Evolutionary conservation across 2,888 invertebrate species (phyloP), one percentile per base, ranked within the genome.

Genomic region (Megaustenia siamemsis): DNA sequence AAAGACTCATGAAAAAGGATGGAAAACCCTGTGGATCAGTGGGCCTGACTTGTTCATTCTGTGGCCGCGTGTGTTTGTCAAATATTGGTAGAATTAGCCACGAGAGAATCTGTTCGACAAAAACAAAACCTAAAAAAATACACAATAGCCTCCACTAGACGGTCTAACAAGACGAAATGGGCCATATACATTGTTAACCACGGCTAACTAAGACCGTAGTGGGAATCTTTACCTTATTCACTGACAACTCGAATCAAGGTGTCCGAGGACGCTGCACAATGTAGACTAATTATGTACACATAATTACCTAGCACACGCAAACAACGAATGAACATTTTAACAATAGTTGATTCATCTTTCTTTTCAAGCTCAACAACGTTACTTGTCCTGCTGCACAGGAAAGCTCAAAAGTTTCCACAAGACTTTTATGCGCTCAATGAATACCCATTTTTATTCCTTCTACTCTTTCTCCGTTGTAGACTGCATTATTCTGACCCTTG

Each of bases 401-500:
- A 71, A 71, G 71, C 71, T 45, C 71, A n/a, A 71, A 24, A 71
- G 3, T 15, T 71, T 77, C 28, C 18, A 60, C 18, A 60, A n/a
- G n/a, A 60, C 60, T 38, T 56, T 35, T 35, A 21, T 40, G 6
- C 60, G 56, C 3, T 43, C 40, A 1, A 56, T 77, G 56, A 56
- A 71, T 71, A 28, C 43, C 2, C 43, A 40, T 77, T 56, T n/a
- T 77, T 38, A 21, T 60, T 4, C n/a, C 18, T 24, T 60, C 38
- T 60, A 24, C n/a, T 43, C 18, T 77, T 24, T 40, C 28, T 56
- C 38, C n/a, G 21, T 32, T 35, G n/a, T 38, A n/a, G 40, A 60
- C 35, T 45, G 40, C 56, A 77, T 60, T 21, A 71, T 60, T 77
- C 38, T 38, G 40, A 77, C 77, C 45, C 63, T 10, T 60, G n/a